Base-by-base conservation (phyloP, 1,140 invertebrate species). In the Latrodectus geometricus region DNA sequence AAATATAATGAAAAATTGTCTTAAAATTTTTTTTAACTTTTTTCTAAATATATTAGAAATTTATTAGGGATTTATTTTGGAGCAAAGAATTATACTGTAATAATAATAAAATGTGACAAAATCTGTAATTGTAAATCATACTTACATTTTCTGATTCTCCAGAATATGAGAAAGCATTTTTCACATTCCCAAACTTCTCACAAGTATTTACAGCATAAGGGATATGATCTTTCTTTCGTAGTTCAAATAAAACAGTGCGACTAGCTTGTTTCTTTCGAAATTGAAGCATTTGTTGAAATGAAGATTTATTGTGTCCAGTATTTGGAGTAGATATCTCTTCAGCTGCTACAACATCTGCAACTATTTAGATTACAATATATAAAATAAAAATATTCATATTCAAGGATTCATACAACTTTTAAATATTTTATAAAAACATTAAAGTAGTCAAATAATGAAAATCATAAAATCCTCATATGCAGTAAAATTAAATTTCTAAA, bases 121-220 rank as follows among this genome's bases (percentile, higher is more conserved):
- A 35, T 35, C 5, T 5, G 5, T 35, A 35, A 75, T 9, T 50
- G 9, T 8, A 75, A 50, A 49, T 15, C 15, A 49, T 75, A 54
- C 52, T 82, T 82, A 82, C 80, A 74, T 82, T 82, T 61, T 82
- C 54, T 21, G 80, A 82, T 82, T 61, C 80, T n/a, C 80, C 69
- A 49, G 14, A 70, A 20, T 73, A 73, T 12, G 52, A 21, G 17
- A 20, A 82, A 21, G 52, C 21, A 35, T 65, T 82, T 35, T 65
- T 74, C 15, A 82, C 21, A 20, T 35, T 69, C 1, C 80, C 80
- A 48, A 72, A 82, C n/a, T 82, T 14, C 61, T 82, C 69, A 74
- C 80, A 82, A 14, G 56, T 12, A 21, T 48, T n/a, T 15, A 20
- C 15, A 14, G 80, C 69, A 82, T 20, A 48, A 9, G 35, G 49